Evolutionary conservation across 2,113 vertebrate species (phyloP).

Genomic region (Corydoras sp.): DNA sequence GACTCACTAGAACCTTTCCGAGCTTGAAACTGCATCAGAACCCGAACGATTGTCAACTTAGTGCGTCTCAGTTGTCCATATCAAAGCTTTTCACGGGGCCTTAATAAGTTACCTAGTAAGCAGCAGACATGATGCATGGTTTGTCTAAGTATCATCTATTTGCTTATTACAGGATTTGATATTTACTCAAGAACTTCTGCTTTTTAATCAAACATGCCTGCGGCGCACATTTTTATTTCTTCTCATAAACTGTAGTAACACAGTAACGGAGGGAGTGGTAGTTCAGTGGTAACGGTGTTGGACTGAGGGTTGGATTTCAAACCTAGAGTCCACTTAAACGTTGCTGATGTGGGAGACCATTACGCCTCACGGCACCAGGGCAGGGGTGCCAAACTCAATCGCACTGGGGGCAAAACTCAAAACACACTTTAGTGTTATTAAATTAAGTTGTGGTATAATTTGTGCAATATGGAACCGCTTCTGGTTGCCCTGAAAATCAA

Average conservation of each 20-base stretch:
- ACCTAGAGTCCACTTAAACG: too few species aligned
- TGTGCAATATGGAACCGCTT: too few species aligned
- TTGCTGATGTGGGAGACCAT: too few species aligned
- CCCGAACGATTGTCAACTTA: neutral
- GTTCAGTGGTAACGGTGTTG: too few species aligned
- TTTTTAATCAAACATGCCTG: constrained; percentile 9
- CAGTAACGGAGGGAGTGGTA: neutral
- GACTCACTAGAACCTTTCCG: too few species aligned
- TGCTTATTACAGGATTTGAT: constrained; percentile 29
- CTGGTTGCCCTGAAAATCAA: too few species aligned
- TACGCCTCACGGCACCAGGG: too few species aligned
- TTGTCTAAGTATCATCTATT: constrained; percentile 5
- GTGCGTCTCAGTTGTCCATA: neutral
- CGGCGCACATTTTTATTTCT: neutral
- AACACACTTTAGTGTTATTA: too few species aligned
- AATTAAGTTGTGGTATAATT: too few species aligned
- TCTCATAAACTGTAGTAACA: constrained; percentile 8
- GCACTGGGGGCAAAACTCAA: too few species aligned
- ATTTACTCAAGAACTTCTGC: constrained; percentile 21
- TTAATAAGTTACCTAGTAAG: constrained; percentile 44
- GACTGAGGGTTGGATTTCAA: neutral
- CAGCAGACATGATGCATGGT: neutral
- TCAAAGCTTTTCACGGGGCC: constrained; percentile 8
- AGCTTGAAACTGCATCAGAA: neutral
- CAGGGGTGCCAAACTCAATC: too few species aligned